Evolutionary conservation across 2,888 invertebrate species (phyloP), one percentile per base, ranked within the genome.

Genomic region (Volucella inanis): DNA sequence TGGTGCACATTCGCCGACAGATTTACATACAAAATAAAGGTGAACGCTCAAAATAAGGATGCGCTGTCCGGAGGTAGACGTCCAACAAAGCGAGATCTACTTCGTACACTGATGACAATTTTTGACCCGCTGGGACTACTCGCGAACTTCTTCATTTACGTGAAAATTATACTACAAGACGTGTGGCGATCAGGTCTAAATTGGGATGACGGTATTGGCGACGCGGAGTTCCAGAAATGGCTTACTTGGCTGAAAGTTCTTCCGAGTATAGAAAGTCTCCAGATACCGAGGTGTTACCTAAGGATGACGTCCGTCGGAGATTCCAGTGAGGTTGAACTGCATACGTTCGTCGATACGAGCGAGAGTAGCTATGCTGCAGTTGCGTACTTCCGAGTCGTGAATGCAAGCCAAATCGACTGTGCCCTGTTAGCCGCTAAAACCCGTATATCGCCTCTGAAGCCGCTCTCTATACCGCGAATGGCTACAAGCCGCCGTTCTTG

Each of bases 91-190:
- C n/a, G n/a, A n/a, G n/a, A n/a, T n/a, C n/a, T n/a, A n/a, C n/a
- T n/a, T n/a, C n/a, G n/a, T n/a, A n/a, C n/a, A n/a, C n/a, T n/a
- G n/a, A n/a, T n/a, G n/a, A n/a, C n/a, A n/a, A n/a, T n/a, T n/a
- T n/a, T n/a, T n/a, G 22, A 65, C 59, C 90, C 90, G 0, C 54
- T 89, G 0, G 90, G 89, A 10, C 72, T 89, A n/a, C 50, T 89
- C 0, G 62, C 82, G 0, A 87, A 88, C 0, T 86, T 88, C 10
- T 82, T 86, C 0, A 67, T 89, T 1, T 52, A 84, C 15, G 82
- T 85, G 12, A 87, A 88, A 81, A 86, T 89, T 1, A n/a, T 90
- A 3, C 77, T 89, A 14, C 89, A 89, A 59, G 76, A 88, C 3
- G 87, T 89, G 8, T 78, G 78, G 71, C 49, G 61, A 2, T 18